Evolutionary conservation across 2,113 vertebrate species (phyloP).

Genomic region (Protobothrops flavoviridis): DNA sequence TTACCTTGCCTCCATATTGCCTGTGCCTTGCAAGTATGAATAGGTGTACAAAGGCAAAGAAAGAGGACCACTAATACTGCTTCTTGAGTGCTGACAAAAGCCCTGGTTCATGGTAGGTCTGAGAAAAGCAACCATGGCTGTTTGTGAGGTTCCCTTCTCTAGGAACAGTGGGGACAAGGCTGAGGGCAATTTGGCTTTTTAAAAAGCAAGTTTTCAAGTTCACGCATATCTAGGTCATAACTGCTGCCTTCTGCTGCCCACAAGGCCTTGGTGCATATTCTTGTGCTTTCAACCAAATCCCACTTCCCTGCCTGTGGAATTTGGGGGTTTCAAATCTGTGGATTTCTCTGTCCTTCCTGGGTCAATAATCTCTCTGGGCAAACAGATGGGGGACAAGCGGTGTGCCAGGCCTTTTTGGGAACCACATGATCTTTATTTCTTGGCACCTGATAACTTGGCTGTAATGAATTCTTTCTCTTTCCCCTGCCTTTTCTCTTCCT

Average conservation of each 20-base stretch:
- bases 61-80: neutral
- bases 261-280: neutral
- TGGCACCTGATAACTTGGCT: constrained; percentile 62
- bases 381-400: neutral
- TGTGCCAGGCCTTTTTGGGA: neutral
- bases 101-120: neutral
- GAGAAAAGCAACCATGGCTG: neutral
- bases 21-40: neutral
- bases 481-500: constrained; percentile 65
- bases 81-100: neutral
- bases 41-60: neutral
- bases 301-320: neutral
- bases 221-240: neutral
- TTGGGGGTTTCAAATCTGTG: neutral
- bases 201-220: too few relatives aligned
- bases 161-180: neutral
- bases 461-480: constrained; percentile 74
- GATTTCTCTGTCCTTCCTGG: neutral
- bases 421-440: constrained; percentile 26
- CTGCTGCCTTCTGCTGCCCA: neutral
- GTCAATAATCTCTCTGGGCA: neutral
- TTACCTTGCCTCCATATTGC: neutral
- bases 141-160: neutral
- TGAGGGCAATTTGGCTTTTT: neutral
- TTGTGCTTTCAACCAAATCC: neutral